A percentile compares a stretch with the other conserved stretches of the same genome.
Evolutionary conservation across 2,113 vertebrate species (phyloP).

Genomic region (Scytalopus superciliaris): DNA sequence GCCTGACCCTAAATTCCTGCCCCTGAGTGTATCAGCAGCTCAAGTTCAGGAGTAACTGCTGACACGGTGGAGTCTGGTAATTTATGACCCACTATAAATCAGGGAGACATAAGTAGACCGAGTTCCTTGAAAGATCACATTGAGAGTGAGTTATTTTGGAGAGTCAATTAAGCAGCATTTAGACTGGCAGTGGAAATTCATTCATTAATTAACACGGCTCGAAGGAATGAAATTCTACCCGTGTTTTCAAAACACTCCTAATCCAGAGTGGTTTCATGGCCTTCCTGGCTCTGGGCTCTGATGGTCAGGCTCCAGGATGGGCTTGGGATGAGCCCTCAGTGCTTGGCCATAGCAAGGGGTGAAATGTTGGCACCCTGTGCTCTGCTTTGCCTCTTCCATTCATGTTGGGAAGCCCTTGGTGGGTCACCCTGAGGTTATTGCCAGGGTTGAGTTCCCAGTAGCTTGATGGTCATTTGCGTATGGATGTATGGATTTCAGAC

Average conservation of each 20-base stretch:
- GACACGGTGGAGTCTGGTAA: background rate
- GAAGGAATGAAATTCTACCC: background rate
- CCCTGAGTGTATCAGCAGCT: background rate
- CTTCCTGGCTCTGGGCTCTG: background rate
- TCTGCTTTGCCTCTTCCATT: background rate
- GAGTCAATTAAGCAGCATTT: conserved; percentile 15
- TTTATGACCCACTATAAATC: background rate
- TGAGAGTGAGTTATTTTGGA: conserved; percentile 9
- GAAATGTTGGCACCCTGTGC: background rate
- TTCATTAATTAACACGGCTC: background rate
- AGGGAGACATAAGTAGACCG: background rate
- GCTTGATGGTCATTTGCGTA: background rate
- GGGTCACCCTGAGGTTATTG: background rate
- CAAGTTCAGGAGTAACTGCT: background rate
- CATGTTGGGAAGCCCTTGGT: background rate
- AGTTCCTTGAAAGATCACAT: conserved; percentile 19
- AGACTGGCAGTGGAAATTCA: background rate
- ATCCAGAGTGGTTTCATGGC: background rate
- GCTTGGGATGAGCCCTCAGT: background rate
- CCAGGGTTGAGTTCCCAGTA: background rate
- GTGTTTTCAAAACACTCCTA: background rate
- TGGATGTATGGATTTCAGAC: background rate
- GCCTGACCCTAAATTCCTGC: conserved; percentile 19
- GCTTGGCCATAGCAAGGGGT: background rate
- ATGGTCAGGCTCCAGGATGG: background rate